Conservation (phyloP, 1,140 invertebrate species). For the Sinonovacula constricta region DNA sequence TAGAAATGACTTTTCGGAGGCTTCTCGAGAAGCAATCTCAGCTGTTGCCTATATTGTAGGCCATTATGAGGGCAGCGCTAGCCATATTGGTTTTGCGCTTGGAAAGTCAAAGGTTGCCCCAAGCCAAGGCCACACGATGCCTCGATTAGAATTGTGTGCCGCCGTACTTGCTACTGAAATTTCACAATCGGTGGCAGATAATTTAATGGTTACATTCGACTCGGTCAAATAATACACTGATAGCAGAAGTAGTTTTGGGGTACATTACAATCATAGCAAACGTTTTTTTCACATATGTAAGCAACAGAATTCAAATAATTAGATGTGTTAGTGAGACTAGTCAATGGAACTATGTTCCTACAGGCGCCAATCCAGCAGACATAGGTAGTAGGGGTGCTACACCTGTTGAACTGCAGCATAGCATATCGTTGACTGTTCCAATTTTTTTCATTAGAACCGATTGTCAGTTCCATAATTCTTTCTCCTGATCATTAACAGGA, state of each 20-base stretch:
- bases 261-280: constrained; percentile 32
- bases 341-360: constrained; percentile 34
- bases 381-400: constrained; percentile 2
- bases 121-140: constrained; percentile 54
- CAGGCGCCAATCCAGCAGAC: constrained; percentile 39
- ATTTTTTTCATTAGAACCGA: no score
- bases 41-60: constrained; percentile 57
- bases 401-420: constrained; percentile 10
- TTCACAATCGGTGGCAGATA: constrained; percentile 6
- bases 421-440: constrained; percentile 16
- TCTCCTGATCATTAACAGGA: no score
- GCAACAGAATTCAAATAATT: constrained; percentile 28
- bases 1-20: constrained; percentile 75
- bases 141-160: constrained; percentile 52
- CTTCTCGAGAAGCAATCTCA: constrained; percentile 63
- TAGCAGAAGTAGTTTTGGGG: constrained; percentile 42
- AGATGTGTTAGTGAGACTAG: constrained; percentile 12
- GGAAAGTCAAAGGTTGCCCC: constrained; percentile 32
- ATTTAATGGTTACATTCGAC: constrained; percentile 1
- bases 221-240: constrained; percentile 38
- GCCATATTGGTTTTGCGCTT: constrained; percentile 12
- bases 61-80: background rate
- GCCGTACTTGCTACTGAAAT: constrained; percentile 47
- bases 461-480: no score
- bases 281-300: constrained; percentile 34